These are phyloP conservation scores for Daubentonia madagascariensis DNA, from an alignment of 2,113 vertebrate species.

Conservation along the genomic window DNA sequence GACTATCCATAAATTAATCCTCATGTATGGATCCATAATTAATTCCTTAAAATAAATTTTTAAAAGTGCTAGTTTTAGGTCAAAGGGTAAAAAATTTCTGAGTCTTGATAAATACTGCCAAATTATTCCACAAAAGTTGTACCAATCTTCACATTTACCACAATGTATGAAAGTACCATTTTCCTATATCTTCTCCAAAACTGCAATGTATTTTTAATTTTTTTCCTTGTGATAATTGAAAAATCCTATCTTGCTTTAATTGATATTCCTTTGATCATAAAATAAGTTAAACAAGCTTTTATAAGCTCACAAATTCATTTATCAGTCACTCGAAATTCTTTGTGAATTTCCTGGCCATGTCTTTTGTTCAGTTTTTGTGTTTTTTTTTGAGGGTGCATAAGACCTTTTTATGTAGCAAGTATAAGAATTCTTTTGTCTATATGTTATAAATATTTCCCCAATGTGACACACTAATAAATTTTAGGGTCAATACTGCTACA, in stretches of 20 bases:
- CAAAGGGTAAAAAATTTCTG: background rate
- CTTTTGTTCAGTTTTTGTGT: background rate
- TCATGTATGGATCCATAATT: background rate
- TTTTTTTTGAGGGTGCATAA: background rate
- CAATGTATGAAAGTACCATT: background rate
- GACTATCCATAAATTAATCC: background rate
- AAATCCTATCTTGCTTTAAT: background rate
- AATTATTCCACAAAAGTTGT: background rate
- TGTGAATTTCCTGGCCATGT: background rate
- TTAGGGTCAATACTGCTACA: background rate
- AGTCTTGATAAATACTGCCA: background rate
- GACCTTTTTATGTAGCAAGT: background rate
- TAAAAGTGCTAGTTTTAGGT: background rate
- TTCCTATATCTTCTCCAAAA: background rate
- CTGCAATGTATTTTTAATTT: background rate
- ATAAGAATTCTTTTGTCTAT: background rate
- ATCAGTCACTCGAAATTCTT: background rate
- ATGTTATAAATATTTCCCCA: conserved; percentile 13
- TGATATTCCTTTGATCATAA: background rate
- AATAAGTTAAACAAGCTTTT: background rate
- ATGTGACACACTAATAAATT: background rate
- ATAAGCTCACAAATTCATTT: background rate
- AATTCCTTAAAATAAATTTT: background rate
- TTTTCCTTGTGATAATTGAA: background rate
- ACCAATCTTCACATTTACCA: background rate